These are phyloP conservation scores for Criorhina ranunculi DNA, from an alignment of 2,888 invertebrate species.

Conservation along the genomic window DNA sequence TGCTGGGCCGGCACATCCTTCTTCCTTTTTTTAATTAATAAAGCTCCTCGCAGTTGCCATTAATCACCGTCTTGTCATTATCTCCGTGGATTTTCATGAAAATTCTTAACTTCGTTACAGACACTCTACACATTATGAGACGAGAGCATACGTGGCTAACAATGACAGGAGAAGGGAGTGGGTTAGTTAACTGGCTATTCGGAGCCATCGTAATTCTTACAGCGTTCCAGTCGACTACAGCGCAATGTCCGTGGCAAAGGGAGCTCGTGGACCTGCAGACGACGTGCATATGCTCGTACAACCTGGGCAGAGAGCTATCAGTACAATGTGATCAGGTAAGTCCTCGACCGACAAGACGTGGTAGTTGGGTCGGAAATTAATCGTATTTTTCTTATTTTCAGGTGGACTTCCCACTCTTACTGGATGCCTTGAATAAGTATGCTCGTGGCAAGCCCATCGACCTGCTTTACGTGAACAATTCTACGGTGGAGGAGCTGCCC, in stretches of 20 bases:
- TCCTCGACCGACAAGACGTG: background rate
- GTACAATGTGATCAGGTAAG: conserved; percentile 94
- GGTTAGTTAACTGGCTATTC: conserved; percentile 55
- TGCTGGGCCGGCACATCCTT: conserved; percentile 34
- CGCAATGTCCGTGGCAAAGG: conserved; percentile 94
- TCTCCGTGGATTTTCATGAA: conserved; percentile 66
- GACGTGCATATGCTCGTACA: conserved; percentile 94
- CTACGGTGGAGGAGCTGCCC: conserved; percentile 89
- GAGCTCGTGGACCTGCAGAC: conserved; percentile 91
- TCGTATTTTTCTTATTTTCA: conserved; percentile 79
- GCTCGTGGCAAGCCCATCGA: conserved; percentile 90
- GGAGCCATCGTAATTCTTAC: conserved; percentile 54
- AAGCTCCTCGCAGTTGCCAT: conserved; percentile 62
- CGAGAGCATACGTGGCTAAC: conserved; percentile 68
- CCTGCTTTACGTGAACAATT: conserved; percentile 94
- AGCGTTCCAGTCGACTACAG: conserved; percentile 79
- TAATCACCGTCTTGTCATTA: conserved; percentile 72
- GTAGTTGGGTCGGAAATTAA: conserved; percentile 39
- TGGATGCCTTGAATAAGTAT: conserved; percentile 90
- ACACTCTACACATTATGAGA: conserved; percentile 67
- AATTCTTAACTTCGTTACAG: conserved; percentile 54
- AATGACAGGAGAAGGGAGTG: conserved; percentile 55
- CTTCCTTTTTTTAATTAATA: conserved; percentile 67
- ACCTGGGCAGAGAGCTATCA: conserved; percentile 92
- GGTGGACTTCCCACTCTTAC: conserved; percentile 91